phyloP scores from a whole-genome alignment of 2,797 vertebrate genomes.

The Sebastes taczanowskii region DNA sequence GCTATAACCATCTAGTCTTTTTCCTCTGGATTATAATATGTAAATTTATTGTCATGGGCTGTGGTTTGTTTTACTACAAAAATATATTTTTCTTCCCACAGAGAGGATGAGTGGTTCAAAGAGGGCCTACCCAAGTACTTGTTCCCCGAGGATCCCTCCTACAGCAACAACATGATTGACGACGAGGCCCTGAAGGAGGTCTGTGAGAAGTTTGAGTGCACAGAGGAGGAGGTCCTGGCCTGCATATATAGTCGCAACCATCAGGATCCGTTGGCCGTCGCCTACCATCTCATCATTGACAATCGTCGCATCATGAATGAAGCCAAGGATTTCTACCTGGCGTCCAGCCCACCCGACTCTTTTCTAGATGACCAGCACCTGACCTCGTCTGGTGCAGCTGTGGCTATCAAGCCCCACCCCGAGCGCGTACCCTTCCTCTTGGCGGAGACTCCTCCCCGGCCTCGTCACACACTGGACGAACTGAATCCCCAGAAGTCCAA shows the following conservation, averaged over 20 bases:
- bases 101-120: conserved; percentile 99
- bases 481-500: conserved; percentile 98
- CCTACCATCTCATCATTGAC: conserved; percentile 99
- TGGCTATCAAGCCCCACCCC: conserved; percentile 88
- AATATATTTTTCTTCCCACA: conserved; percentile 51
- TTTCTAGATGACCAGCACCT: conserved; percentile 94
- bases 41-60: background rate
- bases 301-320: conserved; percentile 99
- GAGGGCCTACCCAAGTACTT: conserved; percentile 96
- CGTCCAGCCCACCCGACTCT: conserved; percentile 94
- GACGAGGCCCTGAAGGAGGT: conserved; percentile 99
- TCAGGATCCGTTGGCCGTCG: conserved; percentile 95
- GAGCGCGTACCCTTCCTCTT: conserved; percentile 94
- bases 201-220: conserved; percentile 97
- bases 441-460: conserved; percentile 88
- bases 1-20: background rate
- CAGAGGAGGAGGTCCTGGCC: conserved; percentile 95
- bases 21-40: background rate
- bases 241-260: conserved; percentile 95
- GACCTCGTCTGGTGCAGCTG: conserved; percentile 62
- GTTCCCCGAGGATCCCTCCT: conserved; percentile 96
- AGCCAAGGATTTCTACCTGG: conserved; percentile 98
- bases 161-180: conserved; percentile 97
- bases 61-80: background rate
- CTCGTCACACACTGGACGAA: conserved; percentile 95